phyloP scores from a whole-genome alignment of 2,113 vertebrate genomes.

The Sander lucioperca region DNA sequence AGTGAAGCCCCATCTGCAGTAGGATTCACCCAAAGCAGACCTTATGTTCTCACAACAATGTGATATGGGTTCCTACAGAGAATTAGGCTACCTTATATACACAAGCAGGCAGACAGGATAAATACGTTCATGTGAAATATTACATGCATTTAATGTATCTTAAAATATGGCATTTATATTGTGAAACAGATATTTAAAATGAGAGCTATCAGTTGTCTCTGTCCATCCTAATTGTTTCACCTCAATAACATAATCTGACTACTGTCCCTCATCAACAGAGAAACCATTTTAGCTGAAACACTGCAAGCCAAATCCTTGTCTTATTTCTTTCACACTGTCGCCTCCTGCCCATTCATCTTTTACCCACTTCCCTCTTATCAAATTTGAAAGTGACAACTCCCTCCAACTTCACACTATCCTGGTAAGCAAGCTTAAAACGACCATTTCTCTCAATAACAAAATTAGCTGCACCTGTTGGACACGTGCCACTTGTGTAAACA shows the following conservation, averaged over 20 bases:
- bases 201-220: background rate
- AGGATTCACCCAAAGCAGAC: background rate
- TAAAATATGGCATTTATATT: no score
- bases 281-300: no score
- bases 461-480: background rate
- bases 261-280: background rate
- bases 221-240: background rate
- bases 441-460: background rate
- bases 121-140: background rate
- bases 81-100: background rate
- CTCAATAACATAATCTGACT: background rate
- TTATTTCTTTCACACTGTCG: background rate
- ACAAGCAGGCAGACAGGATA: background rate
- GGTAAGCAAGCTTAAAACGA: background rate
- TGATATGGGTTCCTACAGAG: background rate
- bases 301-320: no score
- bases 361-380: background rate
- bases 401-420: conserved; percentile 1
- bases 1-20: background rate
- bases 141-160: background rate
- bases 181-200: no score
- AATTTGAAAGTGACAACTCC: background rate
- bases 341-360: background rate
- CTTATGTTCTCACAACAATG: background rate
- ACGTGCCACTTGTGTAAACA: background rate